Evolutionary conservation across 2,888 invertebrate species (phyloP).

Genomic region (Eumacrocentrus americanus): DNA sequence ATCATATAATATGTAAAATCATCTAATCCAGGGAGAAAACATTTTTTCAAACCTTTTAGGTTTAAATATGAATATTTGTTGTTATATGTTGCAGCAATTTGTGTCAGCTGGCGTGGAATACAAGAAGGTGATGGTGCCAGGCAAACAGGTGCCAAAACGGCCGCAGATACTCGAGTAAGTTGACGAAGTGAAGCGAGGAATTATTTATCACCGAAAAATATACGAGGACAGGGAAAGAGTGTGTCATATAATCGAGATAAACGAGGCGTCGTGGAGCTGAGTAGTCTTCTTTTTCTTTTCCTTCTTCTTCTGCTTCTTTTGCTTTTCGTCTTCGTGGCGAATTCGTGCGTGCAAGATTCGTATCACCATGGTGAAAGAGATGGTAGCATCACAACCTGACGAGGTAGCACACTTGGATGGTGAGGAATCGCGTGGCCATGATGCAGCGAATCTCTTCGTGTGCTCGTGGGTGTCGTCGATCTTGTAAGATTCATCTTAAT

Average conservation of each 20-base stretch:
- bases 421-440: conserved; percentile 24
- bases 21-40: too few species aligned
- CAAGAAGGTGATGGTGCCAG: too few species aligned
- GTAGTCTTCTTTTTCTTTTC: conserved; percentile 17
- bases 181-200: too few species aligned
- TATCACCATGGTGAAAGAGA: conserved; percentile 15
- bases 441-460: conserved; percentile 13
- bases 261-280: conserved; percentile 20
- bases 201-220: too few species aligned
- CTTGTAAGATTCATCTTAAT: conserved; percentile 12
- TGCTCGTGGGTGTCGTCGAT: conserved; percentile 39
- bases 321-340: conserved; percentile 15
- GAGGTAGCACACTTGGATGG: conserved; percentile 14
- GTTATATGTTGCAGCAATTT: too few species aligned
- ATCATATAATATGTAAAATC: too few species aligned
- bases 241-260: conserved; percentile 28
- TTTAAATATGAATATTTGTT: too few species aligned
- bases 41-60: too few species aligned
- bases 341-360: conserved; percentile 26
- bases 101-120: too few species aligned
- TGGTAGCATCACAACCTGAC: conserved; percentile 19
- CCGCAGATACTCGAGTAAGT: too few species aligned
- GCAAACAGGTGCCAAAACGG: too few species aligned
- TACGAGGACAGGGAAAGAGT: not conserved
- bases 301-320: not conserved